Conservation (phyloP, 2,888 invertebrate genomes). For the Macrophya annulata region DNA sequence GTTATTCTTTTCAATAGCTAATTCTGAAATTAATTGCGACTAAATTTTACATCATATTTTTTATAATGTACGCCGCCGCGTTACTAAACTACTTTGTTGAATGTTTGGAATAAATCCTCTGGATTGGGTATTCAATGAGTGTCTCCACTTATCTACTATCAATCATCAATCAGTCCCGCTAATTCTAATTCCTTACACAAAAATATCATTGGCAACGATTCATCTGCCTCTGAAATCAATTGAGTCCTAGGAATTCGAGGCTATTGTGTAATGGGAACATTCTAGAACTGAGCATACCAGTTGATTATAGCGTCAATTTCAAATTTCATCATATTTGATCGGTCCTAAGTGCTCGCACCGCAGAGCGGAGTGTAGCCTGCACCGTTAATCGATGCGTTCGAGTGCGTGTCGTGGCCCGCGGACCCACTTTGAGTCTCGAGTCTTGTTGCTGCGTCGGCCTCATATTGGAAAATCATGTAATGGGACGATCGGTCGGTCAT, state of each 20-base stretch:
- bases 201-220: constrained; percentile 7
- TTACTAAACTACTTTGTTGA: background rate
- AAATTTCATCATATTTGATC: constrained; percentile 44
- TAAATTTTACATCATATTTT: no score
- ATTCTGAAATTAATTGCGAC: background rate
- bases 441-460: constrained; percentile 37
- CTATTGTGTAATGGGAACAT: constrained; percentile 4
- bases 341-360: constrained; percentile 16
- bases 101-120: background rate
- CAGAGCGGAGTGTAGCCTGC: constrained; percentile 25
- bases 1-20: background rate
- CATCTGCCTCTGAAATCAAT: constrained; percentile 11
- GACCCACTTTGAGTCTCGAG: constrained; percentile 34
- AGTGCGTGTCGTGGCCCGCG: constrained; percentile 46
- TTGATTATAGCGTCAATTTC: constrained; percentile 36
- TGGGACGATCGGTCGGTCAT: constrained; percentile 50
- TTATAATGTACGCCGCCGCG: background rate
- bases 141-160: background rate
- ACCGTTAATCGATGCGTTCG: constrained; percentile 50
- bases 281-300: background rate
- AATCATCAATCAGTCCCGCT: background rate
- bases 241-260: background rate
- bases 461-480: constrained; percentile 49
- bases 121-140: background rate
- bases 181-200: background rate